These are phyloP conservation scores for Trematomus bernacchii DNA, from an alignment of 2,797 vertebrate genomes.

Conservation along the genomic window DNA sequence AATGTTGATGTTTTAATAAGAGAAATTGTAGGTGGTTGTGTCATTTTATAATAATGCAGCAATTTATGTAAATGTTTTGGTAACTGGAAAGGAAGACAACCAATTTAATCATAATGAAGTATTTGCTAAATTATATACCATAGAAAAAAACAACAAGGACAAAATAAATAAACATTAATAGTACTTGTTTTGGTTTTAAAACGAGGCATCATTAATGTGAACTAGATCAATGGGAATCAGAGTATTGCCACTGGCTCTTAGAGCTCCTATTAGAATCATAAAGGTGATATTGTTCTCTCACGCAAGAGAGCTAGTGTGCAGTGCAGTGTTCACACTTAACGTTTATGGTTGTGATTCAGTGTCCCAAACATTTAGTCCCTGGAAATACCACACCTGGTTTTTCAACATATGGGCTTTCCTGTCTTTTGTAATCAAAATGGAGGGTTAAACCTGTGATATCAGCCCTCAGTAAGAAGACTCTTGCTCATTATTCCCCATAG, in stretches of 20 bases:
- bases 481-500: constrained; percentile 1
- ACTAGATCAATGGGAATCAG: neutral
- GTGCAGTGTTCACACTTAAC: neutral
- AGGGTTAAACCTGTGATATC: constrained; percentile 1
- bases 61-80: neutral
- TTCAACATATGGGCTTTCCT: neutral
- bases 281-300: neutral
- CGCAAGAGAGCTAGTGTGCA: neutral
- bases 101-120: neutral
- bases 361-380: neutral
- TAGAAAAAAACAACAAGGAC: neutral
- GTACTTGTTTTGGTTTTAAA: neutral
- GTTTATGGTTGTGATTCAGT: neutral
- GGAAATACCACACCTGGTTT: neutral
- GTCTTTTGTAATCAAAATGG: constrained; percentile 9
- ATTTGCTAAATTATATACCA: neutral
- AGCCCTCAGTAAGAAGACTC: constrained; percentile 3
- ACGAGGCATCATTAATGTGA: neutral
- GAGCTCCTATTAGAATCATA: neutral
- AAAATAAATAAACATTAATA: neutral
- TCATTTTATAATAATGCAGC: neutral
- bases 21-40: neutral
- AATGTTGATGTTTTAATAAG: neutral
- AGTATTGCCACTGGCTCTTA: neutral
- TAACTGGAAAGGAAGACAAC: neutral